A percentile compares a stretch with the other conserved stretches of the same genome.
phyloP scores from a whole-genome alignment of 1,140 invertebrate genomes.

The Nasonia longicornis region DNA sequence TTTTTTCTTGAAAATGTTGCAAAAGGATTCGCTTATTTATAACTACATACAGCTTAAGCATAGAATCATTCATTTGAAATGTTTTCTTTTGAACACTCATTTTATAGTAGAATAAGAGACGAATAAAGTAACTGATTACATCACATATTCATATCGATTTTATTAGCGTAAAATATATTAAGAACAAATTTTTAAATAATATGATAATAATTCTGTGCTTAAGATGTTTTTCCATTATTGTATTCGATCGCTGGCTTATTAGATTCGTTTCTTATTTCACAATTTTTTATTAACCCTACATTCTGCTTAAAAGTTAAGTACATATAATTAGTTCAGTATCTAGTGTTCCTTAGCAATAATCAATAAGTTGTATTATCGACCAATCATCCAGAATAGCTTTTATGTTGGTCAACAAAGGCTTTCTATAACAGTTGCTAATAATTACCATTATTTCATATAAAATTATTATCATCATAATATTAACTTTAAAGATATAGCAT shows the following conservation, averaged over 20 bases:
- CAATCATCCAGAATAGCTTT: slow-evolving; percentile 40
- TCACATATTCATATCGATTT: neutral
- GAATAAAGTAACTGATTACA: slow-evolving; percentile 7
- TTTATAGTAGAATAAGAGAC: neutral
- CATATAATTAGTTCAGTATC: slow-evolving; percentile 37
- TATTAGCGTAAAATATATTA: neutral
- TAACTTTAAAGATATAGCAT: neutral
- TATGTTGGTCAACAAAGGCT: slow-evolving; percentile 23
- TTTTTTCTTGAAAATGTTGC: slow-evolving; percentile 15
- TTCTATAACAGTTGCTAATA: neutral
- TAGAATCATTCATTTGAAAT: slow-evolving; percentile 3
- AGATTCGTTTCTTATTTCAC: slow-evolving; percentile 31
- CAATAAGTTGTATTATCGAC: slow-evolving; percentile 41
- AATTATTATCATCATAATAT: neutral
- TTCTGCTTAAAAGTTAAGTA: slow-evolving; percentile 22
- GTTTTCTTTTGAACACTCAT: neutral
- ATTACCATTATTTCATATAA: neutral
- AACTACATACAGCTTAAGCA: slow-evolving; percentile 35
- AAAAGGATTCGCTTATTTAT: slow-evolving; percentile 8
- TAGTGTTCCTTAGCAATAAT: slow-evolving; percentile 44
- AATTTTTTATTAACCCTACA: slow-evolving; percentile 12
- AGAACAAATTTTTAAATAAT: neutral
- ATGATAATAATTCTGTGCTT: slow-evolving; percentile 25
- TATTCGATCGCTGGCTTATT: slow-evolving; percentile 1
- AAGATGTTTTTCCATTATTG: slow-evolving; percentile 16